These are phyloP conservation scores for Lonchura striata DNA, from an alignment of 2,113 vertebrate genomes.

Conservation along the genomic window DNA sequence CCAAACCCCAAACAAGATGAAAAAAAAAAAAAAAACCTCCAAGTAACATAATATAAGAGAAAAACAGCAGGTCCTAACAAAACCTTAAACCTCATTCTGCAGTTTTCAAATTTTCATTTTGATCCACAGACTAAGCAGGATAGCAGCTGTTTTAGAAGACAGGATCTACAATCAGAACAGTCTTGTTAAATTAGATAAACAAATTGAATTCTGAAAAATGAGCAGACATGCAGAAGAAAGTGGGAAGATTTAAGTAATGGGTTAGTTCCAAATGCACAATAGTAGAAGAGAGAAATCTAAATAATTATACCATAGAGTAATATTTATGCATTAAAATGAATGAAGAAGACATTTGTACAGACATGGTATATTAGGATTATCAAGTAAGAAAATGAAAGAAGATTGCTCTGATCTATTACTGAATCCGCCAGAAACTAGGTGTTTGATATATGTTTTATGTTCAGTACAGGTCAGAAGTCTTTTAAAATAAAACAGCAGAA, in stretches of 20 bases:
- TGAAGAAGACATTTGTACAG: neutral
- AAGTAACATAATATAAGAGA: neutral
- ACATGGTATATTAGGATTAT: neutral
- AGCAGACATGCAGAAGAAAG: neutral
- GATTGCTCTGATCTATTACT: neutral
- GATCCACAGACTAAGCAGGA: neutral
- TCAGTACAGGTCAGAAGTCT: neutral
- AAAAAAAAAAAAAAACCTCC: accelerated
- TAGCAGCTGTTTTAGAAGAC: neutral
- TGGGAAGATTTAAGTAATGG: neutral
- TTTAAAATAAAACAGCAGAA: neutral
- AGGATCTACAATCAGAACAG: neutral
- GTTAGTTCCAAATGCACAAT: neutral
- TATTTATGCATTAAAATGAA: neutral
- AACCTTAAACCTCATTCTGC: neutral
- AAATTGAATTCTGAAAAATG: neutral
- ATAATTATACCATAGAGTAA: neutral
- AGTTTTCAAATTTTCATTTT: neutral
- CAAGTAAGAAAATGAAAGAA: neutral
- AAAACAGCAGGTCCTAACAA: neutral
- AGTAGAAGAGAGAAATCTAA: neutral
- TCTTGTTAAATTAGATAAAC: neutral
- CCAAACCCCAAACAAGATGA: neutral
- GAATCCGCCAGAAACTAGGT: neutral
- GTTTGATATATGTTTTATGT: neutral